Percentiles rank a stretch among this genome's conserved stretches.
Conservation (phyloP, 2,888 invertebrate genomes). For the Lasioglossum villosulum region DNA sequence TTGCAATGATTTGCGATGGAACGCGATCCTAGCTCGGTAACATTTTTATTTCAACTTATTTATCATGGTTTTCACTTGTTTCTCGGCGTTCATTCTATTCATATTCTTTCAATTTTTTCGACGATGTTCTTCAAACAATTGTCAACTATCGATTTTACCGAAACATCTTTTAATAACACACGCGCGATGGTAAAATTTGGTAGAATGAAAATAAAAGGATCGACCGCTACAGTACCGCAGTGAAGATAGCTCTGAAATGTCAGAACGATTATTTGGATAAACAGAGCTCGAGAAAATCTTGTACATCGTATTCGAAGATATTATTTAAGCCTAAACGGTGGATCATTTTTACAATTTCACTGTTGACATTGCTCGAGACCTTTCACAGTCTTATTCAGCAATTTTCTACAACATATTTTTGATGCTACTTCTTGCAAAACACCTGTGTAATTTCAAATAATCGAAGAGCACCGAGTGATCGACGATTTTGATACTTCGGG, state of each 20-base stretch:
- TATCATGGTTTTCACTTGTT: neutral
- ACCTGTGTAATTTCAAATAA: too few relatives aligned
- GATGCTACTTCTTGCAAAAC: neutral
- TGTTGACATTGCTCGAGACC: neutral
- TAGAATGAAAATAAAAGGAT: neutral
- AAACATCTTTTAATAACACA: too few relatives aligned
- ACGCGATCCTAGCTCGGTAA: neutral
- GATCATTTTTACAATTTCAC: neutral
- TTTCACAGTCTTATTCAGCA: neutral
- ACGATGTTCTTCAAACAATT: neutral
- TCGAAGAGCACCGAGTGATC: too few relatives aligned
- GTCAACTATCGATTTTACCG: neutral
- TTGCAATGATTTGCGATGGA: too few relatives aligned
- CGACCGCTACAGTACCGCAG: neutral
- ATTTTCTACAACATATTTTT: neutral
- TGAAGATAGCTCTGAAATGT: neutral
- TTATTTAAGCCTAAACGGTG: neutral
- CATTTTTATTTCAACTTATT: neutral
- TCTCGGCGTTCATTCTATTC: neutral
- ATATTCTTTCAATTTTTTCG: too few relatives aligned
- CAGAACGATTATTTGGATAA: neutral
- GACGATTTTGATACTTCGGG: neutral
- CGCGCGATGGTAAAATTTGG: too few relatives aligned
- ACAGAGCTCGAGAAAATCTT: neutral
- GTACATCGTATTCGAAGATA: neutral